These are phyloP conservation scores for Marasmarcha lunaedactyla DNA, from an alignment of 2,888 invertebrate genomes.

Conservation along the genomic window DNA sequence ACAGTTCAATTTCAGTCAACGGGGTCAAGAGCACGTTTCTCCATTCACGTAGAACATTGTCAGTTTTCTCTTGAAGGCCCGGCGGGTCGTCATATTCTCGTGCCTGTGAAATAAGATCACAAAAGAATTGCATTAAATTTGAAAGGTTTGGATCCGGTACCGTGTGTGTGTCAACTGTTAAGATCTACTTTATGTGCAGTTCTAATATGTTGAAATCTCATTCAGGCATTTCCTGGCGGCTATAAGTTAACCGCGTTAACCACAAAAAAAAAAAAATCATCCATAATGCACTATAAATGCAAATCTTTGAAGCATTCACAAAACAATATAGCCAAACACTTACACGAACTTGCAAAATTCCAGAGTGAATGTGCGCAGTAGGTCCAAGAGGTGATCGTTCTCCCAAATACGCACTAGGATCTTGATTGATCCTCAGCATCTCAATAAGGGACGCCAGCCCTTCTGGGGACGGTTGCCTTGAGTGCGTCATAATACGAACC, in stretches of 20 bases:
- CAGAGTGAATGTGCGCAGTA: slow-evolving; percentile 92
- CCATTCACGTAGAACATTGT: slow-evolving; percentile 95
- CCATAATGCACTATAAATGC: too few species aligned
- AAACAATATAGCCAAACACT: too few species aligned
- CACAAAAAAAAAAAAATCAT: too few species aligned
- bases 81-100: slow-evolving; percentile 94
- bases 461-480: slow-evolving; percentile 84
- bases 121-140: too few species aligned
- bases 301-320: too few species aligned
- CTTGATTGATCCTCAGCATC: slow-evolving; percentile 79
- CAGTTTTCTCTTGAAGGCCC: slow-evolving; percentile 94
- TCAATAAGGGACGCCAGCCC: slow-evolving; percentile 87
- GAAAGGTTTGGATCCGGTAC: too few species aligned
- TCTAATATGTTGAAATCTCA: too few species aligned
- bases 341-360: slow-evolving; percentile 86
- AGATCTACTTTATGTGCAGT: too few species aligned
- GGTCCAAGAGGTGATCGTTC: slow-evolving; percentile 85
- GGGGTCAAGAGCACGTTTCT: slow-evolving; percentile 89
- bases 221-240: too few species aligned
- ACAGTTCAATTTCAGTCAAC: slow-evolving; percentile 83
- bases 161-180: too few species aligned
- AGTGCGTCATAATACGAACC: slow-evolving; percentile 79
- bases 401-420: slow-evolving; percentile 76
- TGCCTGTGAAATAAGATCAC: slow-evolving; percentile 25
- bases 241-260: too few species aligned